A percentile compares a stretch with the other conserved stretches of the same genome.
These are phyloP conservation scores for Leiothrix lutea DNA, from an alignment of 2,113 vertebrate genomes.

Conservation along the genomic window DNA sequence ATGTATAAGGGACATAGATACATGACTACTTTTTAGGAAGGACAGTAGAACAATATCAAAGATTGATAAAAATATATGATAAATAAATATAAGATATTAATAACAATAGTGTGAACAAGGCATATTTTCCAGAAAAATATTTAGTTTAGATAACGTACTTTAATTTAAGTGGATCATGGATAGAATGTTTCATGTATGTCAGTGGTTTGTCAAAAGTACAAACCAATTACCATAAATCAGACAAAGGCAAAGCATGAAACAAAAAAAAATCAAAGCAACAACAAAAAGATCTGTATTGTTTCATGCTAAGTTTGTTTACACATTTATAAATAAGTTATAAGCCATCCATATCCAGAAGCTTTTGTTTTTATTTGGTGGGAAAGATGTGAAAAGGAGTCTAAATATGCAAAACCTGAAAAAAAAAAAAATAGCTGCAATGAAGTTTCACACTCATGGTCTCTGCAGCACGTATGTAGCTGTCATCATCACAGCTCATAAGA, in stretches of 20 bases:
- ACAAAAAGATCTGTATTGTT: background rate
- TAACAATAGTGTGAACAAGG: background rate
- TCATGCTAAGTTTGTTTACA: background rate
- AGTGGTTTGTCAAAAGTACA: background rate
- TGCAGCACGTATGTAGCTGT: background rate
- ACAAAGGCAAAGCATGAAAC: background rate
- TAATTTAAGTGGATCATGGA: background rate
- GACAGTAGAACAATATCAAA: background rate
- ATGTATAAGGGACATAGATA: background rate
- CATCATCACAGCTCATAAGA: background rate
- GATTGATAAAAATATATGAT: background rate
- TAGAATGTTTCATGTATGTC: fast-evolving
- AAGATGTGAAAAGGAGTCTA: background rate
- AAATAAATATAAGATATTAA: background rate
- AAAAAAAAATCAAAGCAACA: background rate
- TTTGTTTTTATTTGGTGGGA: background rate
- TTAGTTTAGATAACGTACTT: background rate
- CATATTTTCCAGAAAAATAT: background rate
- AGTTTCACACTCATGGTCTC: background rate
- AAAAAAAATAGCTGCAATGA: background rate
- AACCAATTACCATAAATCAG: background rate
- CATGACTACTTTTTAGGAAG: background rate
- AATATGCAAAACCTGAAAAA: background rate
- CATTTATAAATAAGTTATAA: background rate
- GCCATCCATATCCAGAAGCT: background rate